A percentile compares a stretch with the other conserved stretches of the same genome.
phyloP scores from a whole-genome alignment of 2,113 vertebrate genomes.

The Lutjanus erythropterus region DNA sequence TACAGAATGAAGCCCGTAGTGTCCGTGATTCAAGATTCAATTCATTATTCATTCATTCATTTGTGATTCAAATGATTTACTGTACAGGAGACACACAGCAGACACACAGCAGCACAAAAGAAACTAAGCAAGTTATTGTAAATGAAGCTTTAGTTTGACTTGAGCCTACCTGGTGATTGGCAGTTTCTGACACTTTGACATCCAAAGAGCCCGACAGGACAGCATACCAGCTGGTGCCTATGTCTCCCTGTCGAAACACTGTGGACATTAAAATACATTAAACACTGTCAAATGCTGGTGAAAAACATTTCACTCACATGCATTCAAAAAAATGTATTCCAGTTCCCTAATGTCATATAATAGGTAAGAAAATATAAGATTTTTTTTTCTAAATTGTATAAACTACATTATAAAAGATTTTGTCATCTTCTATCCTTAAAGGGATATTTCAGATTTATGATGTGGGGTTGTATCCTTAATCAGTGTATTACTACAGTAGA shows the following conservation, averaged over 20 bases:
- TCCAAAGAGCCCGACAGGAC: slow-evolving; percentile 97
- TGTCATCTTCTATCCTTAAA: too few relatives aligned
- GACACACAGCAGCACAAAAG: not conserved
- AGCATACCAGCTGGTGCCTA: slow-evolving; percentile 98
- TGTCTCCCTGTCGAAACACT: slow-evolving; percentile 99
- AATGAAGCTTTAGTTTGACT: not conserved
- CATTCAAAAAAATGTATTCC: not conserved
- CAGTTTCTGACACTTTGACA: slow-evolving; percentile 98
- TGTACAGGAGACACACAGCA: not conserved
- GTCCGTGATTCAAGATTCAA: not conserved
- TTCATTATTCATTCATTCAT: slow-evolving; percentile 5
- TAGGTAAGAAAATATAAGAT: too few relatives aligned
- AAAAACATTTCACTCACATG: not conserved
- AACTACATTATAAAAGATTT: too few relatives aligned
- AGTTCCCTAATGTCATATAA: too few relatives aligned
- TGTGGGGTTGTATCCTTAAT: too few relatives aligned
- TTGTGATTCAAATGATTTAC: not conserved
- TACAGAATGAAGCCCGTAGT: not conserved
- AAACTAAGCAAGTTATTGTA: not conserved
- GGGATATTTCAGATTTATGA: too few relatives aligned
- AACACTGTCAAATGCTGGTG: not conserved
- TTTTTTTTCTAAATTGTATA: too few relatives aligned
- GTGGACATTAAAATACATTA: slow-evolving; percentile 40
- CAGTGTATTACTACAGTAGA: too few relatives aligned
- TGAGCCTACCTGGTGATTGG: slow-evolving; percentile 93